These are phyloP conservation scores for Drosophila orena DNA, from an alignment of 1,140 invertebrate species.

Conservation along the genomic window DNA sequence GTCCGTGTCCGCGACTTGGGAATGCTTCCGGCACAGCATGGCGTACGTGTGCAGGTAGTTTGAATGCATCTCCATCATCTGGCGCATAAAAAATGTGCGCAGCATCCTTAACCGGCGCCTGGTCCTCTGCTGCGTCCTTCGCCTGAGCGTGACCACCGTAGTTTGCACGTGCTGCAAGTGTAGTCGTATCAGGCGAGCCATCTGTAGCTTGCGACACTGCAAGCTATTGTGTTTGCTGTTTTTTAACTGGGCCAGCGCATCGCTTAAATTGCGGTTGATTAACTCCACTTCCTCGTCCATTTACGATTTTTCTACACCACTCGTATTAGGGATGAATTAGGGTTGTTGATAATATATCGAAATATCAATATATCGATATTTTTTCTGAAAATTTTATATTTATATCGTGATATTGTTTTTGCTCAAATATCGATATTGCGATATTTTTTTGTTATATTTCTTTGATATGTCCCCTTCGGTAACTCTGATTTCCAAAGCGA, in stretches of 20 bases:
- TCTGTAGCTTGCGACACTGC: conserved; percentile 32
- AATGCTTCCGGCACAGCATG: conserved; percentile 58
- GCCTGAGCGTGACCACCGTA: conserved; percentile 50
- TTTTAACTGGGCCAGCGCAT: conserved; percentile 34
- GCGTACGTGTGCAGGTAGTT: conserved; percentile 63
- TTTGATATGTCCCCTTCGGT: too few relatives aligned
- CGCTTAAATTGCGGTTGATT: conserved; percentile 50
- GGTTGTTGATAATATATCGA: too few relatives aligned
- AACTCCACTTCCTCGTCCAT: conserved; percentile 58
- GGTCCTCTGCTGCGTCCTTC: conserved; percentile 50
- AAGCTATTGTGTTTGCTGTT: not conserved
- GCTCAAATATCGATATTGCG: too few relatives aligned
- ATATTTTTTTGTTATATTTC: too few relatives aligned
- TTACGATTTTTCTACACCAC: conserved; percentile 9
- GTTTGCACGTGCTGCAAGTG: conserved; percentile 58
- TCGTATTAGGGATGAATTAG: not conserved
- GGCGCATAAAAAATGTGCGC: conserved; percentile 63
- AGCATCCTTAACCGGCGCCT: conserved; percentile 38
- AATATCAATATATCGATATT: too few relatives aligned
- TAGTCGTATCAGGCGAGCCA: conserved; percentile 48
- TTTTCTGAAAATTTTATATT: too few relatives aligned
- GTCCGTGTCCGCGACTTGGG: conserved; percentile 5
- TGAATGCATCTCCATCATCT: conserved; percentile 65
- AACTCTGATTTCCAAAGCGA: too few relatives aligned
- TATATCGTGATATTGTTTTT: too few relatives aligned